Evolutionary conservation across 2,113 vertebrate species (phyloP), one percentile per base, ranked within the genome.

Genomic region (Leptosomus discolor): DNA sequence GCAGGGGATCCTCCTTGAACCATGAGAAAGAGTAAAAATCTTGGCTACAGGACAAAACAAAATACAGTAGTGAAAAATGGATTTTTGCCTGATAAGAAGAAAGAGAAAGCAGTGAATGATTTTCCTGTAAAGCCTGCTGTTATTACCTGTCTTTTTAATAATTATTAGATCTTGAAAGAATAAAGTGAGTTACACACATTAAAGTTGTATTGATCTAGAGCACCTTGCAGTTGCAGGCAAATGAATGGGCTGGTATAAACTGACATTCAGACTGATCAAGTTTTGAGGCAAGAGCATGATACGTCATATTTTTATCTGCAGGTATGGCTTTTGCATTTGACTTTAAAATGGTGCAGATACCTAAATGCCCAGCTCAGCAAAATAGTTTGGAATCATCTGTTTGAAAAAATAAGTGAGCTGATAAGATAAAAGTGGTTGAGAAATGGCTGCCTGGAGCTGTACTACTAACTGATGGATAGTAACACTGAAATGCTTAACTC

Each of bases 31-130:
- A 88, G 90, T 85, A 75, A 94, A 95, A 71, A 91, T 30, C 8
- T 79, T 96, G 92, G 90, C 89, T 60, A 50, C 46, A 92, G 76
- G 94, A 89, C 93, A 97, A 96, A 96, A 94, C 68, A 95, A 90
- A 89, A 53, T 96, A 84, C 77, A 93, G 90, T 87, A 12, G 26
- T 36, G 36, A 8, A 86, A 90, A 88, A 92, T 90, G 20, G n/a
- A 68, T 60, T 95, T 95, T 73, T 78, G 64, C 67, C 85, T 90
- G 65, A 67, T 93, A 81, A 58, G 32, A 45, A 68, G 36, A 77
- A 79, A 48, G 26, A 39, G 71, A 78, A 69, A 94, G 77, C 63
- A 78, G 15, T 32, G 30, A 83, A 90, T 93, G 30, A 48, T 73
- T 84, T 76, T 73, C 20, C 27, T 50, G 15, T 69, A 69, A 78